Evolutionary conservation across 2,888 invertebrate species (phyloP), one percentile per base, ranked within the genome.

Genomic region (Osedax fenrisi): DNA sequence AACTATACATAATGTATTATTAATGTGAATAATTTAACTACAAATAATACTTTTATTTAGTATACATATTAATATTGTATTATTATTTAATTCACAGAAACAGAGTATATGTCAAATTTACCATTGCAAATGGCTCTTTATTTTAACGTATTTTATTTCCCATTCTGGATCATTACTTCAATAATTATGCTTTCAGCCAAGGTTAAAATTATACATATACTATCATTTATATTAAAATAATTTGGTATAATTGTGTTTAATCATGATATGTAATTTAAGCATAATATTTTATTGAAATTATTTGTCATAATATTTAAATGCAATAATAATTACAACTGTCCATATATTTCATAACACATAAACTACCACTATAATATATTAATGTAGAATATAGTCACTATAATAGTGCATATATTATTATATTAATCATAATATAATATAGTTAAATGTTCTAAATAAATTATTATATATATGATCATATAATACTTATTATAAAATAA

Each of bases 101-200:
- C 82, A 78, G 83, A 83, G 74, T 85, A 85, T 76, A 87, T 88
- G 78, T 88, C 89, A 3, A 89, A 88, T 85, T 86, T 92, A 73
- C 88, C 89, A 0, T 87, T 90, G 79, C 94, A 95, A 86, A 92
- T 94, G 87, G 87, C 90, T 69, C 85, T 95, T 73, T 92, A 90
- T 85, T 89, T 91, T 80, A 94, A 95, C 85, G 87, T 88, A 1
- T 89, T 90, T 81, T 87, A 90, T 78, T 89, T 89, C 77, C 88
- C 90, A 5, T 84, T 90, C 76, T 94, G 94, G 93, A 81, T 89
- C 23, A 80, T 88, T 56, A 87, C 88, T 10, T 85, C 87, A 72
- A 81, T 88, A 21, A 85, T 88, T 76, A 88, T 89, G 80, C 84
- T 92, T 64, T 86, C 87, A 80, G 81, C 87, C 66, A 91, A 91